Percentiles rank a stretch among this genome's conserved stretches.
These are phyloP conservation scores for Lordiphosa andalusiaca DNA, from an alignment of 2,888 invertebrate genomes.

Conservation along the genomic window DNA sequence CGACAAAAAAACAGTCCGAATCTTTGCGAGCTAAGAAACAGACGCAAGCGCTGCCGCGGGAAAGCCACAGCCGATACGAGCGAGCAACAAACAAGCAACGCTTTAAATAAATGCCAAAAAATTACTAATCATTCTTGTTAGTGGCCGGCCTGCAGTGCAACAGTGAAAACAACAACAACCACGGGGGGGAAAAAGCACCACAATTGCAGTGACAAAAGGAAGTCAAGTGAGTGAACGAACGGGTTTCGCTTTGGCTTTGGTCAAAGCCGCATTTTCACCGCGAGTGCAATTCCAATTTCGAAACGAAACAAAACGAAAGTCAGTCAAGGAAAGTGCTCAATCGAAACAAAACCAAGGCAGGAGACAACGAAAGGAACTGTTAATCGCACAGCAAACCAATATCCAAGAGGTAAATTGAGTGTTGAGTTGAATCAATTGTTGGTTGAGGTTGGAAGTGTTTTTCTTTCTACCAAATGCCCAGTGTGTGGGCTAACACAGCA, in stretches of 20 bases:
- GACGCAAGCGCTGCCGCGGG: slow-evolving; percentile 47
- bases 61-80: slow-evolving; percentile 10
- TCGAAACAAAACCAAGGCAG: slow-evolving; percentile 8
- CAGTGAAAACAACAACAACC: slow-evolving; percentile 39
- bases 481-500: slow-evolving; percentile 22
- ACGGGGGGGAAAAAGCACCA: slow-evolving; percentile 16
- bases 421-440: slow-evolving; percentile 28
- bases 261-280: slow-evolving; percentile 56
- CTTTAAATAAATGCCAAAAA: slow-evolving; percentile 36
- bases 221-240: slow-evolving; percentile 49
- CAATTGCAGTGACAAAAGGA: slow-evolving; percentile 59
- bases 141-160: slow-evolving; percentile 18
- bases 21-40: slow-evolving; percentile 56
- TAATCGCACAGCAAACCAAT: background rate
- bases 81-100: slow-evolving; percentile 9
- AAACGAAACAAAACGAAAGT: slow-evolving; percentile 54
- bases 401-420: slow-evolving; percentile 35
- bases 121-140: slow-evolving; percentile 28
- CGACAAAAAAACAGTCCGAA: slow-evolving; percentile 50
- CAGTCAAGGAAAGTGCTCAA: slow-evolving; percentile 26
- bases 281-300: slow-evolving; percentile 56
- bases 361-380: slow-evolving; percentile 2
- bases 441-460: background rate
- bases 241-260: slow-evolving; percentile 43
- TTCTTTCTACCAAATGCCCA: slow-evolving; percentile 19